These are phyloP conservation scores for Meteorus cinctellus DNA, from an alignment of 2,888 invertebrate genomes.

Conservation along the genomic window DNA sequence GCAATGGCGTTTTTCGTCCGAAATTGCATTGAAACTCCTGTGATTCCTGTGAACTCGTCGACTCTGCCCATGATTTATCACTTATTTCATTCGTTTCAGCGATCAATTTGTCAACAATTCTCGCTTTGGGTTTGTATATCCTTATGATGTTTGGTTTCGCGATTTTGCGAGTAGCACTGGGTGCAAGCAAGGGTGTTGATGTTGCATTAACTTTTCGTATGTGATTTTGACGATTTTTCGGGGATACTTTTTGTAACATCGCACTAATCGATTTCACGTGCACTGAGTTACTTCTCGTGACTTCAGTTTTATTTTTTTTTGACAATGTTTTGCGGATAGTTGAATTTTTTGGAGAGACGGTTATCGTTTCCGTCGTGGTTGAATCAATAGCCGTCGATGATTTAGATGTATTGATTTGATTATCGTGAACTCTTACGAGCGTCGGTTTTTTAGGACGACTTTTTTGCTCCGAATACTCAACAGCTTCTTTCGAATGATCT, in stretches of 20 bases:
- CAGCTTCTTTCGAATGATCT: constrained; percentile 31
- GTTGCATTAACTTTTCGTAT: constrained; percentile 39
- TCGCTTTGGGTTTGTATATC: constrained; percentile 62
- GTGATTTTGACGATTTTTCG: constrained; percentile 40
- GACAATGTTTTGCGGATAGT: constrained; percentile 21
- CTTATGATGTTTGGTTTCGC: constrained; percentile 45
- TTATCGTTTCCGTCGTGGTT: not conserved
- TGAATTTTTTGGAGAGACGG: constrained; percentile 32
- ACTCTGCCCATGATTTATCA: constrained; percentile 47
- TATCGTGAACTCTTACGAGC: not conserved
- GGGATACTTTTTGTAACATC: constrained; percentile 41
- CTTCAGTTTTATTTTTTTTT: constrained; percentile 8
- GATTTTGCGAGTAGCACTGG: constrained; percentile 35
- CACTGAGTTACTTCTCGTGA: not conserved
- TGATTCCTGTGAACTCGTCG: constrained; percentile 31
- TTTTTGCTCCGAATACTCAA: not conserved
- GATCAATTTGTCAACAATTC: constrained; percentile 62
- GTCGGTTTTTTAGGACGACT: not conserved
- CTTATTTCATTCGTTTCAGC: constrained; percentile 51
- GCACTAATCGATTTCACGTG: not conserved
- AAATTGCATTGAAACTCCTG: not conserved
- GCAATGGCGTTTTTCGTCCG: not conserved
- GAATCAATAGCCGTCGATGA: not conserved
- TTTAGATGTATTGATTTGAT: not conserved
- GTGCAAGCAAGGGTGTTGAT: not conserved